These are phyloP conservation scores for Drosophila monieri DNA, from an alignment of 2,888 invertebrate genomes.

Conservation along the genomic window DNA sequence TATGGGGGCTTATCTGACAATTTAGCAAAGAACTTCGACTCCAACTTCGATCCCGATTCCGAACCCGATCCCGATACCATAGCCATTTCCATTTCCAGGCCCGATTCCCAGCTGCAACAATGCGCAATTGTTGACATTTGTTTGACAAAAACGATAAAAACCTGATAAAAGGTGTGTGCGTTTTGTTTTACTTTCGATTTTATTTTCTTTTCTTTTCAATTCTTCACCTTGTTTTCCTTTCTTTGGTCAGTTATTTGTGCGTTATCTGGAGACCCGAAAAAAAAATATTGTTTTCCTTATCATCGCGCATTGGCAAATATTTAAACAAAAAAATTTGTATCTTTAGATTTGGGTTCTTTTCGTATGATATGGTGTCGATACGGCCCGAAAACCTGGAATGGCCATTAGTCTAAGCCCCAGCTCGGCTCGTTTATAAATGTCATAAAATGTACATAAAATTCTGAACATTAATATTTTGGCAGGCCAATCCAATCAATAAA, in stretches of 20 bases:
- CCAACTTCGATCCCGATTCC: constrained; percentile 29
- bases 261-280: constrained; percentile 38
- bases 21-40: constrained; percentile 51
- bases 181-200: constrained; percentile 59
- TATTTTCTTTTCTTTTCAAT: constrained; percentile 29
- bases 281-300: constrained; percentile 54
- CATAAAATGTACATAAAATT: constrained; percentile 36
- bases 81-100: constrained; percentile 14
- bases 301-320: constrained; percentile 71
- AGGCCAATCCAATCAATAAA: constrained; percentile 76
- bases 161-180: constrained; percentile 48
- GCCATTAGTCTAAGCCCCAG: constrained; percentile 70
- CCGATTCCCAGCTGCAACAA: constrained; percentile 69
- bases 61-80: too few relatives aligned
- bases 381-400: constrained; percentile 52
- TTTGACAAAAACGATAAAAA: constrained; percentile 70
- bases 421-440: constrained; percentile 67
- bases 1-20: constrained; percentile 50
- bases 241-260: constrained; percentile 63
- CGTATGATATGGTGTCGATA: constrained; percentile 23
- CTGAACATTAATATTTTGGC: constrained; percentile 56
- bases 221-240: constrained; percentile 59
- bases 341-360: constrained; percentile 38
- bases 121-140: constrained; percentile 77
- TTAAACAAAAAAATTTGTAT: constrained; percentile 44